These are phyloP conservation scores for Buteo buteo DNA, from an alignment of 2,113 vertebrate species.

Conservation along the genomic window DNA sequence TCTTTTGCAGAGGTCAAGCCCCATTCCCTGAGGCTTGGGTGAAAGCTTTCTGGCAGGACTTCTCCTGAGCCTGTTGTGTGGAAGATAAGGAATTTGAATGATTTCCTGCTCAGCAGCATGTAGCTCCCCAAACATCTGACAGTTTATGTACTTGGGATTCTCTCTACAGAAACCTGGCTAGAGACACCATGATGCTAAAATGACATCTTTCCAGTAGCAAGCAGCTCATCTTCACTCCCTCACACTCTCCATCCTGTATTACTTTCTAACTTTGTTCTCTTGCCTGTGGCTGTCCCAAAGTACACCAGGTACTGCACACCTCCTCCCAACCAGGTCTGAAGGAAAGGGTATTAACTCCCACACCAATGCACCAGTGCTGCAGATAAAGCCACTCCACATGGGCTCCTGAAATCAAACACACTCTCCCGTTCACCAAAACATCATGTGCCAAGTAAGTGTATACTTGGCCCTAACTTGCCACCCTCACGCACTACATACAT, in stretches of 20 bases:
- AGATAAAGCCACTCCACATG: not conserved
- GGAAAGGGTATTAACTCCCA: not conserved
- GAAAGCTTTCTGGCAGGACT: slow-evolving; percentile 16
- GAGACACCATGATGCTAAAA: not conserved
- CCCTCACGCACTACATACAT: not conserved
- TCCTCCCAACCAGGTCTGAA: not conserved
- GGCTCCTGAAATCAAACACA: not conserved
- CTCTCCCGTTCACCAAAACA: not conserved
- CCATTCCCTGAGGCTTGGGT: not conserved
- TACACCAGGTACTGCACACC: not conserved
- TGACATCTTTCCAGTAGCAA: not conserved
- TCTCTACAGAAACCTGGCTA: slow-evolving; percentile 40
- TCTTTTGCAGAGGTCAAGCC: not conserved
- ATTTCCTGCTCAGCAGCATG: slow-evolving; percentile 64
- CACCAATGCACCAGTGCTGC: not conserved
- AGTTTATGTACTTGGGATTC: not conserved
- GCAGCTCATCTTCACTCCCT: not conserved
- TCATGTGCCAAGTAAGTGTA: not conserved
- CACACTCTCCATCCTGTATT: not conserved
- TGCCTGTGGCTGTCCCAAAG: not conserved
- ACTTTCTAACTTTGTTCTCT: not conserved
- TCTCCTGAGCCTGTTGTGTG: slow-evolving; percentile 3
- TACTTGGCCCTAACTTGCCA: not conserved
- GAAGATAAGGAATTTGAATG: slow-evolving; percentile 65
- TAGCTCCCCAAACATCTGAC: slow-evolving; percentile 28